Evolutionary conservation across 2,888 invertebrate genomes (phyloP), one percentile per base, ranked within the genome.

Genomic region (Nomada ferruginata): DNA sequence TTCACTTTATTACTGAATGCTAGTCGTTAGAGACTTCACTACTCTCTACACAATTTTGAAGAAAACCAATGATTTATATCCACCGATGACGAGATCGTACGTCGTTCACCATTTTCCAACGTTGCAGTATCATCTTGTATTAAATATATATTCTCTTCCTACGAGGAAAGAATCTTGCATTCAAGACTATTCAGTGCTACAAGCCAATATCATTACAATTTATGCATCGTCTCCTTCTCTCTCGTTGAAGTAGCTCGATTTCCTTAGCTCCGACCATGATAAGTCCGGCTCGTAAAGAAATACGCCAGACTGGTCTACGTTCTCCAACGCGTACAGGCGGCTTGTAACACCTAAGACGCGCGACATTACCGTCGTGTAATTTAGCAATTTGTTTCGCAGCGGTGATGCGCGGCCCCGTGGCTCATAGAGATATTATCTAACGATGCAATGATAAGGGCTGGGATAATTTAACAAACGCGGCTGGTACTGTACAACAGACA

Each of bases 391-490:
- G 76, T 63, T 76, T 76, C 18, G 26, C 15, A 13, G 42, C 20
- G 52, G 53, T 53, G 26, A 78, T 78, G 55, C 61, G 68, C 13
- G 10, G 15, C 7, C 23, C 50, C 57, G 52, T 18, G 63, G 15
- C 57, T 61, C 61, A 15, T 13, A 50, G 55, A 69, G 78, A 69
- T 69, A 52, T 63, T 63, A 76, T 79, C 78, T 23, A 9, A 2
- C 53, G 70, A 55, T 42, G 23, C 26, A 10, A 57, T 20, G 50
- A 71, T 71, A 71, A 53, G 10, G 36, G 15, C 23, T 29, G 20
- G n/a, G 26, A 50, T n/a, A 74, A 80, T 76, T 72, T 42, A 76
- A 26, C 80, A 53, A 70, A 64, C 64, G 29, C 53, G 18, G 13
- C 20, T 63, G 10, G 53, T 29, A 50, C 13, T 18, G 44, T 52